Evolutionary conservation across 2,888 invertebrate genomes (phyloP).

Genomic region (Clanis bilineata): DNA sequence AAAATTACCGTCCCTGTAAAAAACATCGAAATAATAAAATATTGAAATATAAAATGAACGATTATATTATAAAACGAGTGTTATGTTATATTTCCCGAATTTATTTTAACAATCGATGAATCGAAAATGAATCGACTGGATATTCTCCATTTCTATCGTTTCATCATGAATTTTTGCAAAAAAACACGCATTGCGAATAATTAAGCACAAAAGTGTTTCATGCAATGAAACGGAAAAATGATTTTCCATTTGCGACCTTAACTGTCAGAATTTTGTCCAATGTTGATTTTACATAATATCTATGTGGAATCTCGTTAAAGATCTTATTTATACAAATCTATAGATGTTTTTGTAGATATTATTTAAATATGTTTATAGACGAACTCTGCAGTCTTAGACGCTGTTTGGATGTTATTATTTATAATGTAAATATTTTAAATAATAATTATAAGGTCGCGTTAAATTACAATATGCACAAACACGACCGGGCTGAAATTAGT

Average conservation of each 20-base stretch:
- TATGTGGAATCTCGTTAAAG: background rate
- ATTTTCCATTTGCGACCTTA: too few species aligned
- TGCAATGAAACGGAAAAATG: background rate
- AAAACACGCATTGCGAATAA: background rate
- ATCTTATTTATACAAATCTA: background rate
- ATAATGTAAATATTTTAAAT: background rate
- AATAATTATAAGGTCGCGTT: too few species aligned
- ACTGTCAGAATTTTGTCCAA: too few species aligned
- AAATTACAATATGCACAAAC: too few species aligned
- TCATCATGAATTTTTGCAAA: background rate
- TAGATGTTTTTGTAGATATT: background rate
- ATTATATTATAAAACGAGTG: background rate
- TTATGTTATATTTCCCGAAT: background rate
- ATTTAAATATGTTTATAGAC: background rate
- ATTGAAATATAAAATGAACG: background rate
- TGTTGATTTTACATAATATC: too few species aligned
- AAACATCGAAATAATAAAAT: too few species aligned
- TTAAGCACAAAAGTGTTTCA: background rate
- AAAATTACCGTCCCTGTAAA: too few species aligned
- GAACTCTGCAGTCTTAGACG: background rate
- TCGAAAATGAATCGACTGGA: background rate
- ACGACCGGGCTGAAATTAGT: too few species aligned
- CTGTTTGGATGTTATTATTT: background rate
- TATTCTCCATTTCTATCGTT: background rate
- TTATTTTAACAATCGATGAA: background rate